Evolutionary conservation across 2,113 vertebrate genomes (phyloP), one percentile per base, ranked within the genome.

Genomic region (Xenus cinereus): DNA sequence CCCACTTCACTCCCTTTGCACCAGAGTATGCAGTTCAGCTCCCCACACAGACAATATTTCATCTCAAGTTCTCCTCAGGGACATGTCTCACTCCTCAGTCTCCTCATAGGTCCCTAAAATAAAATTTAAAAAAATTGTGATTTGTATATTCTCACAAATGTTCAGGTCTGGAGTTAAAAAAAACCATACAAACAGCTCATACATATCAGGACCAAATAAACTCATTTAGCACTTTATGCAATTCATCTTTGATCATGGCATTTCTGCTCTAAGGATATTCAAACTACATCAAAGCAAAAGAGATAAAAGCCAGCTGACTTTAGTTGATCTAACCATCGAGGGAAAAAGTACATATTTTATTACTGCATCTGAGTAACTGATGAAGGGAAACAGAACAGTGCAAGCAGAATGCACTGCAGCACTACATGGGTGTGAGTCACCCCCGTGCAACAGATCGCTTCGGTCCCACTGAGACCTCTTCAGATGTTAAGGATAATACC

Each of bases 251-350:
- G 93, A 91, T 93, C 88, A 28, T 22, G 21, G 62, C 12, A 23
- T 84, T 93, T 87, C 84, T 89, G 79, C 84, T 93, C 12, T 26
- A 51, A 89, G 77, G 77, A 74, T 67, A 93, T 91, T 93, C 84
- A 89, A 86, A 95, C 91, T 56, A 89, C 95, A 96, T 96, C 88
- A 93, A 95, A 95, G 87, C 51, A n/a, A 54, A 56, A 78, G 76
- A 95, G 95, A 93, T 93, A 91, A 89, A 93, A 96, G 90, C 84
- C 62, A 78, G 67, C 80, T 91, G 93, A 51, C 76, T 91, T 60
- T 3, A 69, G 72, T 12, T 89, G 73, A 91, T 89, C 46, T 72
- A 89, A 23, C 30, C 72, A 76, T 46, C 93, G 51, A 83, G 93
- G 90, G 90, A 46, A 41, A 89, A 75, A 72, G 51, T 72, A 79